Conservation (phyloP, 2,888 invertebrate species). For the Plemyria rubiginata region DNA sequence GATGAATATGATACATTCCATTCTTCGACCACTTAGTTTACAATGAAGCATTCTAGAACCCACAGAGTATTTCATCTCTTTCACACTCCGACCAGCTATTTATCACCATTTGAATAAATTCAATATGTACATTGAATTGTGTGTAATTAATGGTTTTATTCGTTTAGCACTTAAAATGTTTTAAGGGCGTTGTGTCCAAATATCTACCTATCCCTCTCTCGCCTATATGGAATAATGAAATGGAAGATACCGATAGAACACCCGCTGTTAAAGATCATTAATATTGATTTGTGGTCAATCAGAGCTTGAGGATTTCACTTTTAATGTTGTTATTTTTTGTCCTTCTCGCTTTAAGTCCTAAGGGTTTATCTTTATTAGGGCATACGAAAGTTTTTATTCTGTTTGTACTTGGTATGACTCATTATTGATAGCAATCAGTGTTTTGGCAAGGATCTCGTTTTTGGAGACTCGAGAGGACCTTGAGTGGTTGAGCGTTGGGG, state of each 20-base stretch:
- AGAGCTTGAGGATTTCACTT: slow-evolving; percentile 83
- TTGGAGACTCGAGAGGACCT: background rate
- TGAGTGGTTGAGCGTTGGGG: background rate
- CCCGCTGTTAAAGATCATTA: slow-evolving; percentile 83
- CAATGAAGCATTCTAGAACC: slow-evolving; percentile 14
- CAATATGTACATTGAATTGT: slow-evolving; percentile 85
- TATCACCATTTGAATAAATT: slow-evolving; percentile 85
- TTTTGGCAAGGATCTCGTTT: background rate
- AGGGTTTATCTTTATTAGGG: slow-evolving; percentile 54
- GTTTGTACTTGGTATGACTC: slow-evolving; percentile 15
- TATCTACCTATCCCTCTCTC: slow-evolving; percentile 61
- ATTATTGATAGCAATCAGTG: slow-evolving; percentile 15
- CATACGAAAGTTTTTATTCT: slow-evolving; percentile 26
- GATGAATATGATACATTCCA: background rate
- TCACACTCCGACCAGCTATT: slow-evolving; percentile 77
- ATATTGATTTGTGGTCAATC: slow-evolving; percentile 86
- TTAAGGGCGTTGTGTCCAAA: slow-evolving; percentile 84
- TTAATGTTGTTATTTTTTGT: slow-evolving; percentile 79
- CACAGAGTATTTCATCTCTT: slow-evolving; percentile 46
- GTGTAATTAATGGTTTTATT: slow-evolving; percentile 85
- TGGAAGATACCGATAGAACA: slow-evolving; percentile 61
- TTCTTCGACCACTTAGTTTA: background rate
- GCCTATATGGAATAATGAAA: slow-evolving; percentile 53
- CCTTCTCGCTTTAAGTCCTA: slow-evolving; percentile 52
- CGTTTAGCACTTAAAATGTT: slow-evolving; percentile 84